Evolutionary conservation across 1,140 invertebrate species (phyloP).

Genomic region (Aphis craccivora): DNA sequence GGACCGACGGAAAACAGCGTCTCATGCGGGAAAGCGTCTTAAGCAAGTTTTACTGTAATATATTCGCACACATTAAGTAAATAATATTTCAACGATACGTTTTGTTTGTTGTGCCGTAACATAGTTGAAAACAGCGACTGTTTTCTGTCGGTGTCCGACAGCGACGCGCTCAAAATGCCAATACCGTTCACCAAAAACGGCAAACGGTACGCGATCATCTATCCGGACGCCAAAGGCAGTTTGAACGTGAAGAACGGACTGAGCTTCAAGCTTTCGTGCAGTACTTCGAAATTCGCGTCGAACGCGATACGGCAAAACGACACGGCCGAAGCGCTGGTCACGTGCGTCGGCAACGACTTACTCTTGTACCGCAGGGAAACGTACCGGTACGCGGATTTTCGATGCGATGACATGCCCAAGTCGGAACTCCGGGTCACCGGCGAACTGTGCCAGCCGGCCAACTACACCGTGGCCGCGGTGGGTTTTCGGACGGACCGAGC

Average conservation of each 20-base stretch:
- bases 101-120: too few species aligned
- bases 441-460: background rate
- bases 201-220: background rate
- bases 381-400: background rate
- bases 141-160: background rate
- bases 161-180: background rate
- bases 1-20: too few species aligned
- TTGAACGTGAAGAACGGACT: background rate
- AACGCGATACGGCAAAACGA: background rate
- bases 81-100: too few species aligned
- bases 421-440: background rate
- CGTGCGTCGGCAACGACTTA: background rate
- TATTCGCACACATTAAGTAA: too few species aligned
- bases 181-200: background rate
- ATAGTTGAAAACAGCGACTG: background rate
- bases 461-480: background rate
- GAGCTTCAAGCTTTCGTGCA: conserved; percentile 25
- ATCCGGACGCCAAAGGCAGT: background rate
- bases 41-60: too few species aligned
- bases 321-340: background rate
- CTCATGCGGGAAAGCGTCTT: too few species aligned
- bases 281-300: background rate
- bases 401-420: conserved; percentile 1
- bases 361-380: background rate
- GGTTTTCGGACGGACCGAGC: background rate